A percentile compares a stretch with the other conserved stretches of the same genome.
phyloP scores from a whole-genome alignment of 2,113 vertebrate genomes.

The Brienomyrus brachyistius region DNA sequence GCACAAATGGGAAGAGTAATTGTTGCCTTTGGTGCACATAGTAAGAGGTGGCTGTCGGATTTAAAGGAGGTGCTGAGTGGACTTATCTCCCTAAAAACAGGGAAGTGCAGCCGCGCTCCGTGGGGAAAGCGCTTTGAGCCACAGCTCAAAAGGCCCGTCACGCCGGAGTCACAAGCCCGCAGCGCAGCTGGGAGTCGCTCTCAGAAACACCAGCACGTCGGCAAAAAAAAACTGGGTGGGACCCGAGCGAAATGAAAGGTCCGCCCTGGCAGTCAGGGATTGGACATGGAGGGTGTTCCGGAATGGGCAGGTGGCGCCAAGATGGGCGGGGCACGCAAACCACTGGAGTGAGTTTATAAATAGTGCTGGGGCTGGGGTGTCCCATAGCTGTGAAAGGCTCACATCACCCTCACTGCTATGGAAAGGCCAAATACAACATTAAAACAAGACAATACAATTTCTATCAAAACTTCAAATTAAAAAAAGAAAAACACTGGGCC shows the following conservation, averaged over 20 bases:
- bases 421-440: not conserved
- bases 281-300: not conserved
- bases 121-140: not conserved
- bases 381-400: not conserved
- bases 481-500: not conserved
- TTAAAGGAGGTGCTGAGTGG: not conserved
- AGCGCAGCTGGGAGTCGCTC: not conserved
- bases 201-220: not conserved
- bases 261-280: not conserved
- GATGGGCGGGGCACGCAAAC: not conserved
- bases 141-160: not conserved
- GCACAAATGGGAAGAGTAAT: not conserved
- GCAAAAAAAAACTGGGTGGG: not conserved
- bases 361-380: not conserved
- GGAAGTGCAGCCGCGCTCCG: not conserved
- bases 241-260: not conserved
- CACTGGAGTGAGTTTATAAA: conserved; percentile 14
- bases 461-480: not conserved
- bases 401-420: not conserved
- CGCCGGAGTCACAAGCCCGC: not conserved
- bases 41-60: not conserved
- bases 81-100: not conserved
- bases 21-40: not conserved
- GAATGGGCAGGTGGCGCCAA: not conserved
- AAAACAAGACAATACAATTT: not conserved